Base-by-base conservation (phyloP, 1,140 invertebrate species). In the Panagrolaimus sp. region DNA sequence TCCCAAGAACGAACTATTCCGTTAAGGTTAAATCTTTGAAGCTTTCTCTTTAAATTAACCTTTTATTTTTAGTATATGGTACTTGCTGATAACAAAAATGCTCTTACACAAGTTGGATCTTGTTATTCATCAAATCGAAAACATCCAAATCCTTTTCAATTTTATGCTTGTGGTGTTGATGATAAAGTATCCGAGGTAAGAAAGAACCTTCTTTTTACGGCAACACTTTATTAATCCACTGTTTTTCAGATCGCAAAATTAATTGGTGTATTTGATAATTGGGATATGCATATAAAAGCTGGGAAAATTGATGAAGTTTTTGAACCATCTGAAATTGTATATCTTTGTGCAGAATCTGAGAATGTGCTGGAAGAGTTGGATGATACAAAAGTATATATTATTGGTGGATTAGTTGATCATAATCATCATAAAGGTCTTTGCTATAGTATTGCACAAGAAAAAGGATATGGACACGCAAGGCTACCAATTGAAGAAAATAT, bases 341-440 rank as follows among this genome's bases (percentile, higher is more conserved):
- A 98, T 84, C 87, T 98, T 63, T 91, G 91, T 23, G 93, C 92
- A 83, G 96, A 98, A 83, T 97, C 94, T 4, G 89, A 92, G 63
- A 93, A 93, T 86, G 84, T 92, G 3, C 87, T 98, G 66, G 87
- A 89, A 65, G 84, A 85, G 62, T 85, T 97, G 70, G 88, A 92
- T 73, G 87, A 90, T 14, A 87, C 89, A 68, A 90, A 89, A 83
- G 88, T 90, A 48, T 97, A 96, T 80, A 88, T 98, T 47, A 98
- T 98, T 84, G 95, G 96, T 51, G 96, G 94, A 63, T 85, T 98
- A 16, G 92, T 98, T 0, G 96, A 98, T 86, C 95, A 98, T 83
- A 98, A 98, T 86, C 87, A 89, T 74, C 89, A 95, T 75, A 97
- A 97, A 87, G 91, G 91, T 83, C 80, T 94, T 16, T 96, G 92